Base-by-base conservation (phyloP, 2,797 vertebrate species). In the Podarcis lilfordi region DNA sequence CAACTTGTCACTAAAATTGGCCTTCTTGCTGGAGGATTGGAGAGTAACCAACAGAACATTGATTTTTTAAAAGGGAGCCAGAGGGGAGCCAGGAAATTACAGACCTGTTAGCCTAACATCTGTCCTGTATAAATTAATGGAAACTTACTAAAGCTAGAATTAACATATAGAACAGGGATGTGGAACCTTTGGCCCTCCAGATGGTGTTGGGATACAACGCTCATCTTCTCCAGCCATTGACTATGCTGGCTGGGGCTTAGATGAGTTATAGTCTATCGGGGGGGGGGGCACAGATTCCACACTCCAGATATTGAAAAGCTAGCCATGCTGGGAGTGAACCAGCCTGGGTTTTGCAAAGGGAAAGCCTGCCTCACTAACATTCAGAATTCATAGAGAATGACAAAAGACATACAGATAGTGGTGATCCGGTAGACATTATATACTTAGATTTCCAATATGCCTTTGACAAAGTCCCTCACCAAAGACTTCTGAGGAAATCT, bases 31-130 rank as follows among this genome's bases (percentile, higher is more conserved):
- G 21, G 17, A 78, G 35, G 27, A 79, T 25, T 78, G 80, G 86
- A 87, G 68, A 68, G 35, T 59, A 71, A 82, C 69, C 71, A 87
- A 87, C 11, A 35, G 29, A 69, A 71, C 45, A 71, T 43, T 88
- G 64, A 88, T 88, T 79, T 79, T 87, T 69, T 50, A 61, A 88
- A 88, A 84, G 50, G 61, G 21, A 72, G 32, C 43, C 43, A 69
- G 61, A 76, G 37, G 29, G 40, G 9, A 79, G 64, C 21, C 76
- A 84, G 81, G 75, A 88, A 88, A 71, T 79, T 79, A 78, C 50
- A 83, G 32, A 5, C 50, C 43, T 55, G 7, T 77, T 83, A 84
- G 27, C 64, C 10, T 69, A 88, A 71, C 66, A 76, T 84, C 45
- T 84, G 23, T 79, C 68, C 35, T 59, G 27, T 84, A 69, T 84